Evolutionary conservation across 2,113 vertebrate genomes (phyloP), one percentile per base, ranked within the genome.

Genomic region (Phrynosoma platyrhinos): DNA sequence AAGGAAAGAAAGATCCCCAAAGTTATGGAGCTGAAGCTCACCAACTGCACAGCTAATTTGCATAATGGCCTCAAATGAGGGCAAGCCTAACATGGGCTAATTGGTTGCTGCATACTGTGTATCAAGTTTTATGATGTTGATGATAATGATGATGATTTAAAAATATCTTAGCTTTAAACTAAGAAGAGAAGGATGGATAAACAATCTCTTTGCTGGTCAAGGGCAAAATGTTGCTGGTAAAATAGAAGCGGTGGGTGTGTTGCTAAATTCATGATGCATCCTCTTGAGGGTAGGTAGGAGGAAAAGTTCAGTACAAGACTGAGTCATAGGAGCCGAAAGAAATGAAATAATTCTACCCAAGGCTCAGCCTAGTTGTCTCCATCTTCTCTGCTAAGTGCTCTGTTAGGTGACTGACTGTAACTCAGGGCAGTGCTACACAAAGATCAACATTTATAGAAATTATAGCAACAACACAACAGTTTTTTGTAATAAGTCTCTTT

Each of bases 181-280:
- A 16, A 42, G 32, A 52, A 40, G 55, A 30, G 42, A 23, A 58
- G 18, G 71, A 18, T 12, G 0, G 42, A 68, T 52, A 80, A 53
- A 80, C n/a, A 53, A 5, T 7, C 58, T 90, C 93, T 85, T 91
- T 93, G 90, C 94, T 94, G 93, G 90, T 93, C 89, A 88, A 93
- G 68, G 92, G 89, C 89, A 88, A 92, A 66, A 89, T 83, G 84
- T 47, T 94, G 90, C 93, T 90, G 89, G 91, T 74, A 93, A 93
- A 89, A 91, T 88, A 90, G 89, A 91, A 92, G 87, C 87, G 13
- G 85, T 86, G 87, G 86, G 84, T 81, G 66, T 93, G 86, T 83
- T 62, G 78, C 62, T 55, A 84, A 82, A 76, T 83, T 90, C 85
- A 90, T 66, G 64, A 71, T 7, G 47, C 79, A 82, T 89, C 88